Evolutionary conservation across 92 coral and sea anemone genomes (phyloP).

Genomic region (Zoanthus sansibaricus): DNA sequence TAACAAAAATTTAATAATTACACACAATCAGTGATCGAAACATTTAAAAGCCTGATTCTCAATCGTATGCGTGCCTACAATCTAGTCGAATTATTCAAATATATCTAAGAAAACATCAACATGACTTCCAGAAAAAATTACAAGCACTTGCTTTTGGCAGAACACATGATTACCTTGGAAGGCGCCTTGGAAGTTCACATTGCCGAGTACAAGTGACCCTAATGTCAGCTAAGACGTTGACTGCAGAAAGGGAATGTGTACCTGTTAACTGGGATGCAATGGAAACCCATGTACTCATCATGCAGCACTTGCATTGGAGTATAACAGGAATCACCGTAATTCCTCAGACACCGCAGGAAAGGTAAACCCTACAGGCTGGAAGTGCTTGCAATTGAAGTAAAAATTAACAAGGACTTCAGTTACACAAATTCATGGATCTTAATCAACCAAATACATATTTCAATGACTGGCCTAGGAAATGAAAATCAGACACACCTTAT

Average conservation of each 20-base stretch:
- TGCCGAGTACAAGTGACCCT: constrained; percentile 47
- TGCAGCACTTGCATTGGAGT: constrained; percentile 57
- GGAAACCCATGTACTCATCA: constrained; percentile 70
- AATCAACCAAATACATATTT: neutral
- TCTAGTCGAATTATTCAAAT: constrained; percentile 57
- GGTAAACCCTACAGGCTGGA: constrained; percentile 38
- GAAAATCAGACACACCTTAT: neutral
- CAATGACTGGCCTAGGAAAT: neutral
- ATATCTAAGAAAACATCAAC: constrained; percentile 58
- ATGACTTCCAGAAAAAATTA: constrained; percentile 60
- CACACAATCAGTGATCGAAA: constrained; percentile 63
- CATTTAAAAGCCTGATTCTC: constrained; percentile 61
- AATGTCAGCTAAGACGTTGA: constrained; percentile 49
- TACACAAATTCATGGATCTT: neutral
- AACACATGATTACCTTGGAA: constrained; percentile 35
- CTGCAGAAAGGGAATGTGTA: constrained; percentile 42
- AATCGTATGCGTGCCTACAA: constrained; percentile 60
- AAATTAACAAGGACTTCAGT: neutral
- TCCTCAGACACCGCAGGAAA: constrained; percentile 55
- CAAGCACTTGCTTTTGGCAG: constrained; percentile 35
- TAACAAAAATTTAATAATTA: too few relatives aligned
- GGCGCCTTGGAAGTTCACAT: constrained; percentile 48
- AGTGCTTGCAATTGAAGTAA: constrained; percentile 50
- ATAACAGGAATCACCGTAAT: constrained; percentile 45
- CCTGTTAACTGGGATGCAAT: constrained; percentile 60